A percentile compares a stretch with the other conserved stretches of the same genome.
Evolutionary conservation across 2,888 invertebrate genomes (phyloP).

Genomic region (Deilephila elpenor): DNA sequence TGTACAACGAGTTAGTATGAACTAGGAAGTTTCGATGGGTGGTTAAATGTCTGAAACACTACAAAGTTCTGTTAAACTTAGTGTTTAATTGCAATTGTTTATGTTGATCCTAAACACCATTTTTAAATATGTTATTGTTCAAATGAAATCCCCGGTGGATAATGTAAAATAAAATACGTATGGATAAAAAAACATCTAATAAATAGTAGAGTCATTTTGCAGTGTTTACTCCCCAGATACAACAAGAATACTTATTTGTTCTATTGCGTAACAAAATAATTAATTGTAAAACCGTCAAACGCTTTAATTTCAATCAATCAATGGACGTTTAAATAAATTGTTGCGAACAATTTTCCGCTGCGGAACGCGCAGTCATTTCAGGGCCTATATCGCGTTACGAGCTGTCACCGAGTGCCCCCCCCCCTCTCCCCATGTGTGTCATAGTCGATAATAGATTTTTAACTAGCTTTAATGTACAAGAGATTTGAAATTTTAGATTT

Average conservation of each 20-base stretch:
- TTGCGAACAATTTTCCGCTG: constrained; percentile 53
- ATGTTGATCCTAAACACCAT: too few relatives aligned
- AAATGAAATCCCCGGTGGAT: too few relatives aligned
- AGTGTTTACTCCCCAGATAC: too few relatives aligned
- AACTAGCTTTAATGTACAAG: background rate
- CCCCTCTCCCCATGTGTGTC: background rate
- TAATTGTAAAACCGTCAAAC: background rate
- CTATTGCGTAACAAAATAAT: background rate
- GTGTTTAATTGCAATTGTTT: constrained; percentile 21
- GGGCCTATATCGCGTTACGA: constrained; percentile 48
- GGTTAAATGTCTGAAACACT: background rate
- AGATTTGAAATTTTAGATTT: too few relatives aligned
- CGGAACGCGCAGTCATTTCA: constrained; percentile 48
- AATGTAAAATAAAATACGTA: background rate
- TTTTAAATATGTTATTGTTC: too few relatives aligned
- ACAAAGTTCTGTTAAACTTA: background rate
- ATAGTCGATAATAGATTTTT: background rate
- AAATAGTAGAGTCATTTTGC: too few relatives aligned
- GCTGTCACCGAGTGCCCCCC: constrained; percentile 36
- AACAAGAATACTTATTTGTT: too few relatives aligned
- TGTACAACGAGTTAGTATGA: background rate
- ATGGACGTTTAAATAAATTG: constrained; percentile 45
- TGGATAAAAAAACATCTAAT: too few relatives aligned
- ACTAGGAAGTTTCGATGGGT: background rate
- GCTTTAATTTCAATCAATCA: constrained; percentile 44